Conservation (phyloP, 2,888 invertebrate genomes). For the Drosophila atroscutellata region DNA sequence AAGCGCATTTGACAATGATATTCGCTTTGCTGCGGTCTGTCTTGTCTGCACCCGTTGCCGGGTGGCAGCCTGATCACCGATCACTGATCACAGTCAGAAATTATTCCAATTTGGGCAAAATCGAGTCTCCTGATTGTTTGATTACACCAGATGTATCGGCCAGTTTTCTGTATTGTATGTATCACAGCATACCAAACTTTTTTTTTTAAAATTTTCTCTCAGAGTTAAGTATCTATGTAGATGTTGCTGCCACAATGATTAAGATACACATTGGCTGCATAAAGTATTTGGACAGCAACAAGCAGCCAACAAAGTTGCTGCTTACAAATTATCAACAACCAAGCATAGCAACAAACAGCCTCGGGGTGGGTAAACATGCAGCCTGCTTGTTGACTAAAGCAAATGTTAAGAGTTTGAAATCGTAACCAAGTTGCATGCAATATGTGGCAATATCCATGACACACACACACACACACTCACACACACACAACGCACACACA, state of each 20-base stretch:
- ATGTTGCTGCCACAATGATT: conserved; percentile 48
- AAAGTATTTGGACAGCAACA: conserved; percentile 58
- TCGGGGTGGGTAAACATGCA: conserved; percentile 67
- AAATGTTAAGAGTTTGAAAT: conserved; percentile 73
- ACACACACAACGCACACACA: conserved; percentile 35
- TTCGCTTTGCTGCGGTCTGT: conserved; percentile 48
- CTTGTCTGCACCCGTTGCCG: conserved; percentile 34
- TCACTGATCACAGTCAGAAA: conserved; percentile 32
- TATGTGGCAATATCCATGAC: conserved; percentile 59
- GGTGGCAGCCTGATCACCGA: conserved; percentile 46
- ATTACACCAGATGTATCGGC: conserved; percentile 26
- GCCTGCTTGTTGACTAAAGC: conserved; percentile 59
- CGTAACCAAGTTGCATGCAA: conserved; percentile 70
- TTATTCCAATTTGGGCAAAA: conserved; percentile 50
- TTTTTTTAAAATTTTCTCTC: conserved; percentile 14
- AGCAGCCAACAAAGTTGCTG: conserved; percentile 54
- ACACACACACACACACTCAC: conserved; percentile 24
- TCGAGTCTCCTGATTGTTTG: conserved; percentile 26
- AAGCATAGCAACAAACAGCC: conserved; percentile 47
- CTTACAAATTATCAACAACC: conserved; percentile 71
- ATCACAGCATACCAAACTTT: background rate
- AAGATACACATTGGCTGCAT: conserved; percentile 57
- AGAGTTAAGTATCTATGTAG: background rate
- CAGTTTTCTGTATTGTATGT: background rate
- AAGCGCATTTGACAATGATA: conserved; percentile 81